Evolutionary conservation across 2,113 vertebrate species (phyloP).

Genomic region (Sebastes fasciatus): DNA sequence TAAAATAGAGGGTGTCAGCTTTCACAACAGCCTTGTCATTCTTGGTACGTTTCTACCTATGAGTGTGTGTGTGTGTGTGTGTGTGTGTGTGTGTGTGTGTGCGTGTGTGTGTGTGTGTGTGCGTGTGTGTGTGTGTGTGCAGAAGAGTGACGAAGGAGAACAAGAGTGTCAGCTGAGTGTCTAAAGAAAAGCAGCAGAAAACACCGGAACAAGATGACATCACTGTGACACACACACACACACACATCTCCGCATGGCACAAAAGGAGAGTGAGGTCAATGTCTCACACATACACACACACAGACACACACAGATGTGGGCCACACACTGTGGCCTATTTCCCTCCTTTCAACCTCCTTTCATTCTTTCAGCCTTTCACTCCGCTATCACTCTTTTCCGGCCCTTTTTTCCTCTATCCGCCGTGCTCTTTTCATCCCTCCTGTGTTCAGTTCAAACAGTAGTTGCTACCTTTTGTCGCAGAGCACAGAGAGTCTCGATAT

Average conservation of each 20-base stretch:
- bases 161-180: slow-evolving; percentile 27
- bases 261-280: slow-evolving; percentile 51
- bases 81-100: neutral
- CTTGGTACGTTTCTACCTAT: neutral
- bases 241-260: slow-evolving; percentile 14
- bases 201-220: slow-evolving; percentile 51
- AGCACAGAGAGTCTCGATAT: neutral
- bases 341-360: slow-evolving; percentile 35
- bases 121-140: neutral
- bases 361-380: slow-evolving; percentile 33
- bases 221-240: slow-evolving; percentile 22
- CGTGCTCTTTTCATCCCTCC: slow-evolving; percentile 32
- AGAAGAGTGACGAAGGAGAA: neutral
- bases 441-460: slow-evolving; percentile 25
- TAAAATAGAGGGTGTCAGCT: slow-evolving; percentile 48
- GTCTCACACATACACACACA: slow-evolving; percentile 19
- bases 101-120: neutral
- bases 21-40: slow-evolving; percentile 36
- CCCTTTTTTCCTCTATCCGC: neutral
- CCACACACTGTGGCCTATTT: slow-evolving; percentile 54
- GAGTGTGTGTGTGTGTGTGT: neutral
- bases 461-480: slow-evolving; percentile 44
- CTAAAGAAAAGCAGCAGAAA: slow-evolving; percentile 46
- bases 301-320: slow-evolving; percentile 29
- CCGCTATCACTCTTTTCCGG: slow-evolving; percentile 36